Evolutionary conservation across 2,113 vertebrate species (phyloP), one percentile per base, ranked within the genome.

Genomic region (Gobius niger): DNA sequence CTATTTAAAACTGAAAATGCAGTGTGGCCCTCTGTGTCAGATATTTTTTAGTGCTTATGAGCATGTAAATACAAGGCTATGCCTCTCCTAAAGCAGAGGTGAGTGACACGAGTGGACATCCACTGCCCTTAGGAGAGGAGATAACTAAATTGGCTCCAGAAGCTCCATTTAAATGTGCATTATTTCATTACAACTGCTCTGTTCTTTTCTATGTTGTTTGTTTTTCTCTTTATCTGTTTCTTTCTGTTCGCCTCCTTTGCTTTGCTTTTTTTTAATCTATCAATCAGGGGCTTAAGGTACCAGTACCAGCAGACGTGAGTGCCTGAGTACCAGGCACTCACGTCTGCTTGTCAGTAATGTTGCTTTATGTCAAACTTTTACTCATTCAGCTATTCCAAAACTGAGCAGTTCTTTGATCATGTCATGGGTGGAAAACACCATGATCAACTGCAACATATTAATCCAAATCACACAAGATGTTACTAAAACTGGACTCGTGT

Each of bases 121-220:
- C 54, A 54, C 72, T 73, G 73, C 73, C 84, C 68, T 73, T 42
- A 77, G 82, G 75, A 83, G 56, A 63, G 65, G 10, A 77, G 74
- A 84, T 88, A 88, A 85, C 80, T 56, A 78, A 82, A 89, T 87
- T 84, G 87, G 67, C 57, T 78, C 74, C 59, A 80, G 78, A 72
- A 47, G 65, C 81, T 80, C 75, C 49, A 71, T 75, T 66, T 82
- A 75, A 81, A 80, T 86, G 86, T 76, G 54, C 59, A 66, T 89
- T 85, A 90, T 87, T 77, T 79, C 69, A 89, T 90, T 90, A 89
- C 65, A 74, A 71, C 60, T 66, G 78, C 68, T 52, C 83, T 88
- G 83, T 63, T 82, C 74, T 80, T 84, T 77, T 62, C 52, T 75
- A 80, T 80, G 82, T 70, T 73, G 69, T 70, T 42, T 47, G 47